Evolutionary conservation across 2,797 vertebrate species (phyloP), one percentile per base, ranked within the genome.

Genomic region (Rhinophrynus dorsalis): DNA sequence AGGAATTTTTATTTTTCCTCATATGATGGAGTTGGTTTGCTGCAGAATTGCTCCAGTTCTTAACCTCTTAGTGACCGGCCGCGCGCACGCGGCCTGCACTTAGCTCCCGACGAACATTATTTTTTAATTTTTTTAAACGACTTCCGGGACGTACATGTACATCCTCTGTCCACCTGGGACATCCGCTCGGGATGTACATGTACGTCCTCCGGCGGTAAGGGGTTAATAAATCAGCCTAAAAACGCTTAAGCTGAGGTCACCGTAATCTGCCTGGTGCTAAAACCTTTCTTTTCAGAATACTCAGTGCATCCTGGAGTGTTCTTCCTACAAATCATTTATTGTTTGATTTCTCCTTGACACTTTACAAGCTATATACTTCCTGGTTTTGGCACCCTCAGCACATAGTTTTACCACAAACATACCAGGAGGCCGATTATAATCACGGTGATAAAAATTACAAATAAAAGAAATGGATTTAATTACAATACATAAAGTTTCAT

Each of bases 401-500:
- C 30, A 6, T 26, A 13, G 26, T 37, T 1, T 47, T 67, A 45
- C n/a, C 6, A 47, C 13, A 59, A 54, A 54, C 10, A 21, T 10
- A 44, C 15, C 10, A 37, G n/a, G 13, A 62, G 44, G 17, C 23
- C 6, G 11, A 56, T 33, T 17, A 21, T 56, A 5, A 56, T 56
- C 15, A 13, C 9, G 2, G 38, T 35, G 30, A 55, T 63, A 56
- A 62, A 45, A 62, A 35, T 12, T 55, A 18, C 38, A 62, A 62
- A 61, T 54, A 54, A 44, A 27, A 42, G 52, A 1, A 47, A 35
- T 26, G n/a, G 18, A 45, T 45, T 29, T 62, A 55, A 70, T 18
- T 55, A 45, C 15, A 45, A 63, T 18, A 70, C 27, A 70, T 70
- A 45, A 62, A 32, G n/a, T 67, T 69, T 69, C 47, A 61, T 69